phyloP scores from a whole-genome alignment of 2,797 vertebrate species.

The Alca torda region DNA sequence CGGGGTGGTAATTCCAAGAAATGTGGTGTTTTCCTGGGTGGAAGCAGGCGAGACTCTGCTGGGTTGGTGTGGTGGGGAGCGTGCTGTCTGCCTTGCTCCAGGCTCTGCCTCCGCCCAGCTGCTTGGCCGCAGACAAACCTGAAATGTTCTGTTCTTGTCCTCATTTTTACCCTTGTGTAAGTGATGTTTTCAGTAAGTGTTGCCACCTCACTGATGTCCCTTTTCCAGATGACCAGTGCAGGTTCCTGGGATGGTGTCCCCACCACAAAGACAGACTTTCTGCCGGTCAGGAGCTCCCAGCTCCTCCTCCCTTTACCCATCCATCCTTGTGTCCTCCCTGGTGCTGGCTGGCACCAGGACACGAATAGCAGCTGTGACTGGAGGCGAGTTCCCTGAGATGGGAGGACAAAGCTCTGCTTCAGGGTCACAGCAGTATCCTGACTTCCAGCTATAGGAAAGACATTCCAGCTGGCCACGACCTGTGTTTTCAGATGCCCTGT shows the following conservation, averaged over 20 bases:
- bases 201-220: not conserved
- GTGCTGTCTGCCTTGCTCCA: not conserved
- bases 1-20: not conserved
- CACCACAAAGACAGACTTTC: not conserved
- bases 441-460: not conserved
- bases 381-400: not conserved
- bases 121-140: not conserved
- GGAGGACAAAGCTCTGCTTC: not conserved
- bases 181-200: not conserved
- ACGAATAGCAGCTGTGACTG: not conserved
- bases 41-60: accelerated
- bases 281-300: not conserved
- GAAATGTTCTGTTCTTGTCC: not conserved
- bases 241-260: not conserved
- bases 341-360: not conserved
- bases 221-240: not conserved
- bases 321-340: not conserved
- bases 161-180: not conserved
- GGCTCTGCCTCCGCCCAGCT: not conserved
- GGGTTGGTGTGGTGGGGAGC: accelerated
- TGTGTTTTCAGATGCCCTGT: not conserved
- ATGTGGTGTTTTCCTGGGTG: not conserved
- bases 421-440: not conserved
- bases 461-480: not conserved
- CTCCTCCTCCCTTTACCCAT: not conserved